Percentiles rank a stretch among this genome's conserved stretches.
Evolutionary conservation across 2,113 vertebrate genomes (phyloP).

Genomic region (Bufo bufo): DNA sequence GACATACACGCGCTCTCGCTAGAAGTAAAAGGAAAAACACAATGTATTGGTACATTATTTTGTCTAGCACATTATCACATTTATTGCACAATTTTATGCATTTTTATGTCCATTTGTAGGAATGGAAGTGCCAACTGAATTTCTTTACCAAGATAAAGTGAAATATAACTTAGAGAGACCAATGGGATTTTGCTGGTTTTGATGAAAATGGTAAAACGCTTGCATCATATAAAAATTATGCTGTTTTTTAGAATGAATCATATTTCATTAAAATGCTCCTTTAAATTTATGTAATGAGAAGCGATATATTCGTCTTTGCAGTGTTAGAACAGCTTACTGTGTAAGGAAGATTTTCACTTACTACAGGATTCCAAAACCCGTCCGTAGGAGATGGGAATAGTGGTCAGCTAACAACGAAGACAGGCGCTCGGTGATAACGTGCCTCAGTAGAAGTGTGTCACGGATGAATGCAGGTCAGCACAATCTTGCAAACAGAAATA

Average conservation of each 20-base stretch:
- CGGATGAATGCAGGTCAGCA: too few species aligned
- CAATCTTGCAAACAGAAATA: too few species aligned
- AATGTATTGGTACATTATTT: neutral
- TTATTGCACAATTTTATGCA: conserved; percentile 14
- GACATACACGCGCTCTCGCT: neutral
- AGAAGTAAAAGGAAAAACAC: neutral
- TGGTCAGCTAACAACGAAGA: neutral
- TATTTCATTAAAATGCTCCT: conserved; percentile 24
- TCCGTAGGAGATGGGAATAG: neutral
- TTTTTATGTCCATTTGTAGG: neutral
- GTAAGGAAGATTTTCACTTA: neutral
- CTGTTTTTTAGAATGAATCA: conserved; percentile 24
- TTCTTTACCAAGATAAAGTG: conserved; percentile 4
- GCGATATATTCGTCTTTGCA: neutral
- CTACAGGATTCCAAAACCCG: neutral
- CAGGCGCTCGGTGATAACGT: too few species aligned
- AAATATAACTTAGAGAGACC: neutral
- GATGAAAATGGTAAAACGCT: neutral
- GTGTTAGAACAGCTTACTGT: neutral
- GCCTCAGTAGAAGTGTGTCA: too few species aligned
- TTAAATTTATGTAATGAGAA: conserved; percentile 27
- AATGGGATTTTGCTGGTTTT: neutral
- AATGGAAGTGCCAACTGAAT: neutral
- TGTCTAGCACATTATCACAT: neutral
- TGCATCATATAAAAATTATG: conserved; percentile 11